Evolutionary conservation across 1,140 invertebrate genomes (phyloP), one percentile per base, ranked within the genome.

Genomic region (Diachasma alloeum): DNA sequence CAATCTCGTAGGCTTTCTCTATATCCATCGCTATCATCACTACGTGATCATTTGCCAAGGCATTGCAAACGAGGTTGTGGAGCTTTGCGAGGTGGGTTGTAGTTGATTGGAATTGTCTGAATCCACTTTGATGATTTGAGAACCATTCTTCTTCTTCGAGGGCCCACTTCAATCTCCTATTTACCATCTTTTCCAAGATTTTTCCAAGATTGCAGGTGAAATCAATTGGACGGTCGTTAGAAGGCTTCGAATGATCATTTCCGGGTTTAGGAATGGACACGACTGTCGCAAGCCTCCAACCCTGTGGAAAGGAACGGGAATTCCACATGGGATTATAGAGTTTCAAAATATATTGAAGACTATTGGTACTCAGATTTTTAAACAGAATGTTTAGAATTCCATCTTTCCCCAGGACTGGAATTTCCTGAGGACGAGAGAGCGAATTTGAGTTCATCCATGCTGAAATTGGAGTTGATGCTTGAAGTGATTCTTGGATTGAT

Each of bases 341-440:
- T 1, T 53, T 31, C 9, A 75, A 2, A 5, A 75, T 19, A 42
- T 68, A 75, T 48, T 66, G n/a, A 19, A 66, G n/a, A 31, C 17
- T 66, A 22, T 69, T 9, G 2, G 8, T n/a, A 8, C 70, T 36
- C 5, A 78, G 72, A 10, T 75, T 63, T 48, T 78, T 75, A 0
- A 78, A 46, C 5, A 78, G 24, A 6, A 72, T 39, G 17, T 42
- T 72, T n/a, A 73, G 73, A 5, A 75, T 67, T 13, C 26, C 48
- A 39, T 78, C 76, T n/a, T 0, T 72, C 68, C 8, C 71, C 76
- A 15, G 73, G 77, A 19, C 68, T 75, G 0, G 71, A 67, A 9
- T 78, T 77, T 44, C 48, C 44, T 10, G 56, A 44, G 15, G 8
- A 4, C 4, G 4, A 11, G 13, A 70, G 11, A 36, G 22, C 37